These are phyloP conservation scores for Xiphophorus hellerii DNA, from an alignment of 2,113 vertebrate species.

Conservation along the genomic window DNA sequence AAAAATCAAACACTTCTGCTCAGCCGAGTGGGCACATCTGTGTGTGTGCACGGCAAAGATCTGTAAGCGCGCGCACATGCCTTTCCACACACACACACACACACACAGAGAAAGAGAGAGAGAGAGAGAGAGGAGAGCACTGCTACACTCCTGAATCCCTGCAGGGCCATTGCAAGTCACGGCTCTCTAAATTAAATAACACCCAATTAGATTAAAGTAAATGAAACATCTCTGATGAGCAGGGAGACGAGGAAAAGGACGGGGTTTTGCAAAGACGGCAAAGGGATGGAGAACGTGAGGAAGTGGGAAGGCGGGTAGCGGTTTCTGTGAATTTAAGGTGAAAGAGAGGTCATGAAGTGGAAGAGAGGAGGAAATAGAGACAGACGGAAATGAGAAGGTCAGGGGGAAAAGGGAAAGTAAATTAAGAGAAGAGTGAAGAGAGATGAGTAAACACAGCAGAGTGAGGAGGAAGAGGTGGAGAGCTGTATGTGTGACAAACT, in stretches of 20 bases:
- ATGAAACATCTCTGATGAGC: slow-evolving; percentile 67
- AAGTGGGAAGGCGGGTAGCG: not conserved
- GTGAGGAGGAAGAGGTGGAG: not conserved
- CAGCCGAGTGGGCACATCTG: slow-evolving; percentile 40
- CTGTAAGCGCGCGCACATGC: slow-evolving; percentile 2
- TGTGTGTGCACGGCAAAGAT: slow-evolving; percentile 28
- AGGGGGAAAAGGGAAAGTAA: not conserved
- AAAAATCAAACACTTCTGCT: slow-evolving; percentile 51
- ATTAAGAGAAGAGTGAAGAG: not conserved
- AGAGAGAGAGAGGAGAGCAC: not conserved
- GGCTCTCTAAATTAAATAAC: slow-evolving; percentile 73
- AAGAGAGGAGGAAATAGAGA: slow-evolving; percentile 20
- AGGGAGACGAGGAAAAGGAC: slow-evolving; percentile 24
- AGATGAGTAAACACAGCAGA: slow-evolving; percentile 28
- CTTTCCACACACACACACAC: not conserved
- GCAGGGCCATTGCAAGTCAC: slow-evolving; percentile 67
- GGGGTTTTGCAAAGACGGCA: slow-evolving; percentile 10
- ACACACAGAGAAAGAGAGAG: not conserved
- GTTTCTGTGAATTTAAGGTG: slow-evolving; percentile 43
- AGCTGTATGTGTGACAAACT: not conserved
- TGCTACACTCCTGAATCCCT: slow-evolving; percentile 47
- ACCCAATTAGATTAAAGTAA: slow-evolving; percentile 74
- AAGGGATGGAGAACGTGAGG: slow-evolving; percentile 6
- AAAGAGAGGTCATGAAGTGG: slow-evolving; percentile 35
- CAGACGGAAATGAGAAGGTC: slow-evolving; percentile 6